A percentile compares a stretch with the other conserved stretches of the same genome.
Evolutionary conservation across 2,113 vertebrate species (phyloP).

Genomic region (Suricata suricatta): DNA sequence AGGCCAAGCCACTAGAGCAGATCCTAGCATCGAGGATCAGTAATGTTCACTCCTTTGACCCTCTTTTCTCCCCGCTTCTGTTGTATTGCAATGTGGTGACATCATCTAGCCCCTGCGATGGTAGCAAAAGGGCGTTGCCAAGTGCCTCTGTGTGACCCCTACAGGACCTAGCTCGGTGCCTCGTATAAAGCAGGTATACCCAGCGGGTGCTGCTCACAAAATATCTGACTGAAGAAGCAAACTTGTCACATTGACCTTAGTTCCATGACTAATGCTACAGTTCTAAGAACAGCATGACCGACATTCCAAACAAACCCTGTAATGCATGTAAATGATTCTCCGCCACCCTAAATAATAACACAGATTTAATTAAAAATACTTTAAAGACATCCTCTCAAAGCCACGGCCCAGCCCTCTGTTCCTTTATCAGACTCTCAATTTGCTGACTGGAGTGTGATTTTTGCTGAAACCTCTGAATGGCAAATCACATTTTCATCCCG

Average conservation of each 20-base stretch:
- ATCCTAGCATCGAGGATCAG: neutral
- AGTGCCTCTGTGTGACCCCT: neutral
- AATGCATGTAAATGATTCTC: slow-evolving; percentile 48
- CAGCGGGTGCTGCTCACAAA: neutral
- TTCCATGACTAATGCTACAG: neutral
- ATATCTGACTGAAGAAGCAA: neutral
- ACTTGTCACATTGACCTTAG: neutral
- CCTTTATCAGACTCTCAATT: slow-evolving; percentile 54
- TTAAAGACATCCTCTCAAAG: slow-evolving; percentile 44
- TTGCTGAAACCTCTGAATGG: slow-evolving; percentile 75
- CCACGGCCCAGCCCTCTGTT: neutral
- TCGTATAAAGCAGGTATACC: neutral
- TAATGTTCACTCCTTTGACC: neutral
- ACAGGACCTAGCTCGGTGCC: neutral
- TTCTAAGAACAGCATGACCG: neutral
- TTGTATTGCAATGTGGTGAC: neutral
- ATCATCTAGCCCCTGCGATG: neutral
- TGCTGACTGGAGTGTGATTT: slow-evolving; percentile 72
- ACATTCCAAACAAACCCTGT: neutral
- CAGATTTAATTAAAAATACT: slow-evolving; percentile 70
- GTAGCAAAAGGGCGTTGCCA: neutral
- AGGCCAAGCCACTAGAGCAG: neutral
- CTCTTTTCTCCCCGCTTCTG: neutral
- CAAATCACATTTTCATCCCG: slow-evolving; percentile 70
- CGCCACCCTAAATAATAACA: slow-evolving; percentile 53